These are phyloP conservation scores for Ceratothoa steindachneri DNA, from an alignment of 2,888 invertebrate genomes.

Conservation along the genomic window DNA sequence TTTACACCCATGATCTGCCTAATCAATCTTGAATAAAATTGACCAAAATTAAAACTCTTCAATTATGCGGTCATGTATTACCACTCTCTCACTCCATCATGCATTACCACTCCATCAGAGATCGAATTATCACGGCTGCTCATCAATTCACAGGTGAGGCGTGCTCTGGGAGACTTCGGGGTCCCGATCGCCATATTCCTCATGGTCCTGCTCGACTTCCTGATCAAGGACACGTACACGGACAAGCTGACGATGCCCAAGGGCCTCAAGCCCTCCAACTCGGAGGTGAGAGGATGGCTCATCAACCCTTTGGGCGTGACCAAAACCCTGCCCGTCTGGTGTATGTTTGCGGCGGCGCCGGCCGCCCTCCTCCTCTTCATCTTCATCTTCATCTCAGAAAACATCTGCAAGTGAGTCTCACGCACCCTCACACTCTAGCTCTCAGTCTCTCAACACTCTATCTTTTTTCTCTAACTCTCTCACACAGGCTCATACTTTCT, in stretches of 20 bases:
- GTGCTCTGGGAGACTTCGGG: constrained; percentile 91
- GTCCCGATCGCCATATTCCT: constrained; percentile 91
- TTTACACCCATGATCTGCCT: no score
- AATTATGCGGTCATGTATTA: no score
- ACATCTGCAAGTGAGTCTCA: constrained; percentile 60
- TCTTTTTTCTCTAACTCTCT: no score
- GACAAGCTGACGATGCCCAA: constrained; percentile 78
- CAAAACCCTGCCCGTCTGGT: constrained; percentile 67
- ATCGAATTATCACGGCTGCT: no score
- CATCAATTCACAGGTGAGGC: constrained; percentile 70
- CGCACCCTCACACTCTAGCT: no score
- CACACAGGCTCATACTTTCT: no score
- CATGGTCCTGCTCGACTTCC: constrained; percentile 76
- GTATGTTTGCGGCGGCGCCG: constrained; percentile 72
- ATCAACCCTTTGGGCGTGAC: constrained; percentile 68
- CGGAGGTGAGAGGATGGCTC: constrained; percentile 69
- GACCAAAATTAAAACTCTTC: no score
- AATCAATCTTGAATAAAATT: no score
- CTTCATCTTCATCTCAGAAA: constrained; percentile 93
- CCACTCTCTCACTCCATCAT: no score
- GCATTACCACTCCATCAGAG: no score
- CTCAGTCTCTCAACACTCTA: no score
- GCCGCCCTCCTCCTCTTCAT: constrained; percentile 93
- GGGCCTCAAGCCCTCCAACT: constrained; percentile 73
- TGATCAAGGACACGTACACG: constrained; percentile 56